These are phyloP conservation scores for Zoanthus solanderi DNA, from an alignment of 92 coral and sea anemone genomes.

Conservation along the genomic window DNA sequence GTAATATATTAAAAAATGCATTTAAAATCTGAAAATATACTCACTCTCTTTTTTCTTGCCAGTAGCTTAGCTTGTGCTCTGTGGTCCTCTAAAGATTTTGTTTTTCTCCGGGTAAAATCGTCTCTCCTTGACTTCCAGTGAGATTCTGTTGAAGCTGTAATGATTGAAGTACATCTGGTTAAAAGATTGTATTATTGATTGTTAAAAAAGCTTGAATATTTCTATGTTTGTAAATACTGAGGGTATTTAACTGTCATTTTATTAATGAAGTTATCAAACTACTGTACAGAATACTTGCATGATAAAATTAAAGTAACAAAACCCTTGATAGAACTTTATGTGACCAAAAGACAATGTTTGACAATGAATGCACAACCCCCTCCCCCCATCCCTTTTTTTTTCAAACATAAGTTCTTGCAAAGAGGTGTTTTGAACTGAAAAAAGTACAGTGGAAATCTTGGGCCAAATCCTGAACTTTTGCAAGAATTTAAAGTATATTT, in stretches of 20 bases:
- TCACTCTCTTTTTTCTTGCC: conserved; percentile 7
- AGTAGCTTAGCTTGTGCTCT: conserved; percentile 11
- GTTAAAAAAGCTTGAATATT: background rate
- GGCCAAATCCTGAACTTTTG: background rate
- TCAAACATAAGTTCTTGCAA: background rate
- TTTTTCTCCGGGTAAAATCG: background rate
- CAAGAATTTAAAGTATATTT: background rate
- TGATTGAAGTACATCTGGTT: conserved; percentile 3
- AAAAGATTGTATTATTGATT: background rate
- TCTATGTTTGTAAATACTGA: background rate
- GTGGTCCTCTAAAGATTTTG: conserved; percentile 4
- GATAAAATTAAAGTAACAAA: no score
- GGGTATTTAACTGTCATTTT: conserved; percentile 10
- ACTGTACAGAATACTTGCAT: conserved; percentile 7
- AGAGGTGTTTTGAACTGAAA: background rate
- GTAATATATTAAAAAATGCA: background rate
- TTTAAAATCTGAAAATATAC: conserved; percentile 2
- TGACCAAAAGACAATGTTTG: background rate
- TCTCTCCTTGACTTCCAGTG: conserved; percentile 17
- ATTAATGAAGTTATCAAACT: conserved; percentile 1
- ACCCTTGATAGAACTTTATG: background rate
- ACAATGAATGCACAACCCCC: background rate
- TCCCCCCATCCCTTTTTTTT: no score
- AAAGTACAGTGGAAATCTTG: background rate
- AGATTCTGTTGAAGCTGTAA: background rate